phyloP scores from a whole-genome alignment of 2,797 vertebrate genomes.

The Urosaurus nigricauda region DNA sequence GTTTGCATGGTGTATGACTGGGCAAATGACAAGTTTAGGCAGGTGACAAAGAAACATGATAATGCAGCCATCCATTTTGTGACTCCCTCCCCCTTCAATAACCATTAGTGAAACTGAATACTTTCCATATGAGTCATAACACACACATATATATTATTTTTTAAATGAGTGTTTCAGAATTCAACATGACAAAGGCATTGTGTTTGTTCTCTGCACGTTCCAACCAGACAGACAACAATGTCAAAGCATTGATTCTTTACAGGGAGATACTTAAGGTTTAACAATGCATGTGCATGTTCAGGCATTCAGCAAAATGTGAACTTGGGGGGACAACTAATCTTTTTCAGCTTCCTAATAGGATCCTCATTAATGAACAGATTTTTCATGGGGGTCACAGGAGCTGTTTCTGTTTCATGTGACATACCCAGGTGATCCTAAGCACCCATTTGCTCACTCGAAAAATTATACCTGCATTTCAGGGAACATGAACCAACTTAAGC shows the following conservation, averaged over 20 bases:
- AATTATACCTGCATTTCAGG: neutral
- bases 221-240: neutral
- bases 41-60: neutral
- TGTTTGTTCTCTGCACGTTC: neutral
- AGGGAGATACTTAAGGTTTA: neutral
- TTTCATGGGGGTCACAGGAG: neutral
- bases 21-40: constrained; percentile 9
- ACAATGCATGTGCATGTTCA: neutral
- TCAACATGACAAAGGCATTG: neutral
- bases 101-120: too few species aligned
- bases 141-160: neutral
- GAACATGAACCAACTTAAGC: neutral
- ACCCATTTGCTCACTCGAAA: neutral
- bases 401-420: neutral
- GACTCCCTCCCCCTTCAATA: neutral
- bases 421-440: neutral
- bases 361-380: neutral
- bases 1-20: constrained; percentile 54
- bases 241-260: neutral
- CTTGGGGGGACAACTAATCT: neutral
- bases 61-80: neutral
- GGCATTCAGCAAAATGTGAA: neutral
- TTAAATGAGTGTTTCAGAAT: neutral
- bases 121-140: neutral
- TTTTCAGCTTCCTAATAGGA: neutral